A percentile compares a stretch with the other conserved stretches of the same genome.
Evolutionary conservation across 2,113 vertebrate genomes (phyloP).

Genomic region (Eupsittula cactorum): DNA sequence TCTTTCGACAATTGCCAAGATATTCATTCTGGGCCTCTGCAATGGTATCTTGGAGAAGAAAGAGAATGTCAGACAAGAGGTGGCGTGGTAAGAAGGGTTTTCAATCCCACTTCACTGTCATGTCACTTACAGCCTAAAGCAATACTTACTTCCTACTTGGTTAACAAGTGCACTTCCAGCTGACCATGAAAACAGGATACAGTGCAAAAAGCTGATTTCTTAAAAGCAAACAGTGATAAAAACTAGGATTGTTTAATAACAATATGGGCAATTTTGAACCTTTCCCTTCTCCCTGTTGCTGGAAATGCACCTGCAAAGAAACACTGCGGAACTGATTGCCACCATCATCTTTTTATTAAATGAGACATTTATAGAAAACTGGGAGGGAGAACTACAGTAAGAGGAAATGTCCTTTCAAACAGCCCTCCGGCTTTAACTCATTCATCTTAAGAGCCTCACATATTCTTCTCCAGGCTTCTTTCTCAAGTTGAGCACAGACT

Average conservation of each 20-base stretch:
- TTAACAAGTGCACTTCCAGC: not conserved
- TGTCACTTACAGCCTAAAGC: not conserved
- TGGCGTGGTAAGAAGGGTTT: not conserved
- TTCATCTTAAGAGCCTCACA: not conserved
- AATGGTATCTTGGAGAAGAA: not conserved
- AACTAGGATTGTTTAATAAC: not conserved
- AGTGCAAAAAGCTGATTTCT: not conserved
- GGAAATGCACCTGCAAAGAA: not conserved
- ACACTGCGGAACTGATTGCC: not conserved
- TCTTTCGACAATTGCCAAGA: not conserved
- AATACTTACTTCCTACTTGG: not conserved
- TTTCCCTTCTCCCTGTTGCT: not conserved
- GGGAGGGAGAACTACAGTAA: not conserved
- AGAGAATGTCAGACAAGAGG: not conserved
- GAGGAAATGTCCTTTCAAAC: not conserved
- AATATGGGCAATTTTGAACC: not conserved
- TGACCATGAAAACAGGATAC: not conserved
- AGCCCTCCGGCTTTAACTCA: not conserved
- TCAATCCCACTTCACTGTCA: not conserved
- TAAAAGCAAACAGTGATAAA: not conserved
- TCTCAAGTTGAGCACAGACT: not conserved
- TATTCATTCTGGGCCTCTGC: not conserved
- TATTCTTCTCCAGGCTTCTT: not conserved
- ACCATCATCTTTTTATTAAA: not conserved
- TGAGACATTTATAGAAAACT: not conserved